phyloP scores from a whole-genome alignment of 2,113 vertebrate genomes.

The Agapornis roseicollis region DNA sequence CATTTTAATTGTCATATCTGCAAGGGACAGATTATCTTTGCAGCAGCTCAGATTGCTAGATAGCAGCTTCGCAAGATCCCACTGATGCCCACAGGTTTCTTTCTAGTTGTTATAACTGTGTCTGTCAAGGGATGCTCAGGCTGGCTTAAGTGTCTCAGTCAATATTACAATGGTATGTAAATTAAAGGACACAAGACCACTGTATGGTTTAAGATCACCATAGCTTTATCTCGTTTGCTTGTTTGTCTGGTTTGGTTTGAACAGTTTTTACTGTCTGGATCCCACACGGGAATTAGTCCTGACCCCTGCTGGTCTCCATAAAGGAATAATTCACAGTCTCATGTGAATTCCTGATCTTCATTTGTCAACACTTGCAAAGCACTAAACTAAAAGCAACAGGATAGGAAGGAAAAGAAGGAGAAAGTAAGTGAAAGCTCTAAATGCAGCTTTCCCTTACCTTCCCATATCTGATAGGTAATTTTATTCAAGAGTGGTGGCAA shows the following conservation, averaged over 20 bases:
- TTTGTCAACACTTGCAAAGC: neutral
- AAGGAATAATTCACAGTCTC: neutral
- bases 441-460: neutral
- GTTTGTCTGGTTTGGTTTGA: neutral
- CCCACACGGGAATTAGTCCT: neutral
- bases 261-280: neutral
- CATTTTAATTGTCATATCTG: neutral
- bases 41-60: neutral
- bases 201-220: neutral
- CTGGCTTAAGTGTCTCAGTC: neutral
- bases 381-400: neutral
- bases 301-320: neutral
- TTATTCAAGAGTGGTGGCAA: neutral
- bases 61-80: neutral
- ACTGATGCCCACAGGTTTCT: neutral
- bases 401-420: neutral
- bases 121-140: neutral
- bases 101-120: neutral
- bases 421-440: neutral
- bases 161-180: neutral
- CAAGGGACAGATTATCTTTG: neutral
- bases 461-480: neutral
- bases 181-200: neutral
- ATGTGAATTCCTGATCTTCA: neutral
- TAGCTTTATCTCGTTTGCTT: neutral